A percentile compares a stretch with the other conserved stretches of the same genome.
phyloP scores from a whole-genome alignment of 1,140 invertebrate species.

The Aplysia californica region DNA sequence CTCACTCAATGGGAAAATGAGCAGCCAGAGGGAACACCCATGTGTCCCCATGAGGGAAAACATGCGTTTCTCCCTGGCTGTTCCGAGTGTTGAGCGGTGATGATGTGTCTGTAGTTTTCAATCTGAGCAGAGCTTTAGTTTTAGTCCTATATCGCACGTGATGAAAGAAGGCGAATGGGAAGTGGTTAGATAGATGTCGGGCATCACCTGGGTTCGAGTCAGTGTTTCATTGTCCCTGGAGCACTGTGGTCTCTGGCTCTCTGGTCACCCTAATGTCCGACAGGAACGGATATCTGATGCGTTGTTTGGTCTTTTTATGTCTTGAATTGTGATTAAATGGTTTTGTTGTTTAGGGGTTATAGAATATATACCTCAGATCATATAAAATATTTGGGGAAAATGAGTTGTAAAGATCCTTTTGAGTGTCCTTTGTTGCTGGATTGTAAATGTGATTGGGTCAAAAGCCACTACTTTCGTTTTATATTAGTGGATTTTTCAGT shows the following conservation, averaged over 20 bases:
- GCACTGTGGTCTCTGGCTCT: neutral
- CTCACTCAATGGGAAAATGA: too few relatives aligned
- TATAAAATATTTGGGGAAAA: too few relatives aligned
- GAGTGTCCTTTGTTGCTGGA: too few relatives aligned
- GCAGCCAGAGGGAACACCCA: too few relatives aligned
- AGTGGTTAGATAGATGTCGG: conserved; percentile 1
- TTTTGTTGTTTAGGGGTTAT: neutral
- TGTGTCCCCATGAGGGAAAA: too few relatives aligned
- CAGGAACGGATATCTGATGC: conserved; percentile 19
- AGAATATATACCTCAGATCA: too few relatives aligned
- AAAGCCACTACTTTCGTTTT: too few relatives aligned
- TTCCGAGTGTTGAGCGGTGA: neutral
- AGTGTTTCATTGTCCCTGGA: too few relatives aligned
- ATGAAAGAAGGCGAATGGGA: conserved; percentile 28
- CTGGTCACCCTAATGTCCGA: conserved; percentile 8
- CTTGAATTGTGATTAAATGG: neutral
- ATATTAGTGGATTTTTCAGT: too few relatives aligned
- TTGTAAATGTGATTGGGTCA: too few relatives aligned
- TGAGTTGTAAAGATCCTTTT: too few relatives aligned
- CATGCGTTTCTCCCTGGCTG: neutral
- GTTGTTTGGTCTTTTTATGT: neutral
- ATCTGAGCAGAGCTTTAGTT: conserved; percentile 14
- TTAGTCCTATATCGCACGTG: neutral
- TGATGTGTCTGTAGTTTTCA: conserved; percentile 15
- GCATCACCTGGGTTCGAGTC: too few relatives aligned